phyloP scores from a whole-genome alignment of 1,140 invertebrate species.

The Ceratoteleas bidentatus region DNA sequence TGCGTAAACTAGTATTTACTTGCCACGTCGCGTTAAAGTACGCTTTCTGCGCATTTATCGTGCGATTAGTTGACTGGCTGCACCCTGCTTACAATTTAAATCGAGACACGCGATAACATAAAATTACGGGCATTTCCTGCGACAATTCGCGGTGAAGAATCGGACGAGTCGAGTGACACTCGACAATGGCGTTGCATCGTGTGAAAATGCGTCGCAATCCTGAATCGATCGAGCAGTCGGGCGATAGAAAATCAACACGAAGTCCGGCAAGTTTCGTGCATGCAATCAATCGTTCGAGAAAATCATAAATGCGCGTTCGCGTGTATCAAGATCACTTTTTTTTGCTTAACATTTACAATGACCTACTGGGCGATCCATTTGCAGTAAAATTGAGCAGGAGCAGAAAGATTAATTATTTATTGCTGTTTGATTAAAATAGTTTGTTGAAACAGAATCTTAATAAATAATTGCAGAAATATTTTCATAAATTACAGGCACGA shows the following conservation, averaged over 20 bases:
- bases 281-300: conserved; percentile 48
- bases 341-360: conserved; percentile 36
- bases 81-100: conserved; percentile 23
- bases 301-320: conserved; percentile 64
- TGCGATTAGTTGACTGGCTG: neutral
- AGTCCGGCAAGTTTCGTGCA: conserved; percentile 55
- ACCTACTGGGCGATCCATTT: conserved; percentile 39
- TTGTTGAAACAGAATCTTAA: too few relatives aligned
- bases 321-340: conserved; percentile 47
- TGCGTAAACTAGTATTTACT: too few relatives aligned
- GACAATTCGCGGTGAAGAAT: conserved; percentile 15
- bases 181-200: conserved; percentile 27
- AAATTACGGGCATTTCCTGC: conserved; percentile 33
- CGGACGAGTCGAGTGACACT: conserved; percentile 11
- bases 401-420: conserved; percentile 48
- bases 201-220: conserved; percentile 15
- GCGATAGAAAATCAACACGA: conserved; percentile 43
- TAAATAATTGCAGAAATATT: too few relatives aligned
- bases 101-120: conserved; percentile 35
- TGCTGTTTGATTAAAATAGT: neutral
- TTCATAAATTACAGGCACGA: too few relatives aligned
- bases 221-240: conserved; percentile 32
- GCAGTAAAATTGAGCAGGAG: conserved; percentile 30
- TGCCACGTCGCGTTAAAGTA: too few relatives aligned
- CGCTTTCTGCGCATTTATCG: neutral